These are phyloP conservation scores for Phengaris alcon DNA, from an alignment of 2,888 invertebrate species.

Conservation along the genomic window DNA sequence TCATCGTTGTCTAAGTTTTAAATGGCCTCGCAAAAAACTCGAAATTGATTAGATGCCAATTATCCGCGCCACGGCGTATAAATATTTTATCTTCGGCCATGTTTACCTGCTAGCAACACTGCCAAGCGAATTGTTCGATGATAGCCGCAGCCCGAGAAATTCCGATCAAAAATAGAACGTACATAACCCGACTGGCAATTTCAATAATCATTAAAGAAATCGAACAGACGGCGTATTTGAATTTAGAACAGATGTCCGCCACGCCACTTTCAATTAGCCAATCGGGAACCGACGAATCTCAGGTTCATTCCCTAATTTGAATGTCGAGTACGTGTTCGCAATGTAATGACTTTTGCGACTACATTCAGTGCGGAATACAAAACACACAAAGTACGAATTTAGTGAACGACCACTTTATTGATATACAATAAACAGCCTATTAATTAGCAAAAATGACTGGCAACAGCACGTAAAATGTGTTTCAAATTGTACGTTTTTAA, in stretches of 20 bases:
- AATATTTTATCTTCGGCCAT: constrained; percentile 27
- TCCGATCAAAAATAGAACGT: constrained; percentile 64
- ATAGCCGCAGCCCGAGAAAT: constrained; percentile 48
- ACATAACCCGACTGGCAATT: constrained; percentile 60
- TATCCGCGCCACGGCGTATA: constrained; percentile 22
- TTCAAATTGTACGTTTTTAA: constrained; percentile 34
- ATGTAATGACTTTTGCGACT: constrained; percentile 28
- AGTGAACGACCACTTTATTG: constrained; percentile 11
- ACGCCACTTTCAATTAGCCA: constrained; percentile 57
- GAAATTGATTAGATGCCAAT: constrained; percentile 31
- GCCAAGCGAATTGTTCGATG: constrained; percentile 37
- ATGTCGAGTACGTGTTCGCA: constrained; percentile 51
- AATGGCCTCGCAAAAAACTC: constrained; percentile 21
- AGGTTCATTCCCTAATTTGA: constrained; percentile 56
- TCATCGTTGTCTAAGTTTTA: constrained; percentile 15
- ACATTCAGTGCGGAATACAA: background rate
- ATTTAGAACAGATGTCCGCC: constrained; percentile 57
- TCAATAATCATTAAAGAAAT: constrained; percentile 72
- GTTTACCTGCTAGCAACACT: constrained; percentile 31
- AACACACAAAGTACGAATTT: constrained; percentile 15
- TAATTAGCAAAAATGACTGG: constrained; percentile 33
- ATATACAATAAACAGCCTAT: constrained; percentile 20
- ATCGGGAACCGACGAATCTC: constrained; percentile 51
- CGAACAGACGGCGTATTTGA: constrained; percentile 56
- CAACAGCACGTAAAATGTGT: constrained; percentile 28